These are phyloP conservation scores for Pantherophis guttatus DNA, from an alignment of 2,113 vertebrate genomes.

Conservation along the genomic window DNA sequence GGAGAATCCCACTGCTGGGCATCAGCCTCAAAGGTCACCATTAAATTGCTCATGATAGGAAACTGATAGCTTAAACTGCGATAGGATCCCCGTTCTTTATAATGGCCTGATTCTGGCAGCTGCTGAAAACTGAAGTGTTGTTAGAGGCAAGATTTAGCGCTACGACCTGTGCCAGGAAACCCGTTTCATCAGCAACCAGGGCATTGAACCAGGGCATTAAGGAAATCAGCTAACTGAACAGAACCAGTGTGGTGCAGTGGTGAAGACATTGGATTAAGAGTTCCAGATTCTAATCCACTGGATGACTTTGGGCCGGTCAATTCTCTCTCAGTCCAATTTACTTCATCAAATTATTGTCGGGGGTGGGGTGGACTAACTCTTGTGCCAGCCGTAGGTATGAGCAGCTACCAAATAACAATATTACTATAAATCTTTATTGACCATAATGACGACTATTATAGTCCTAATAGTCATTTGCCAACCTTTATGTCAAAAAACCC, in stretches of 20 bases:
- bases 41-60: neutral
- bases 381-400: neutral
- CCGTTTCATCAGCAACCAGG: neutral
- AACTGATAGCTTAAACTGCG: neutral
- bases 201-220: neutral
- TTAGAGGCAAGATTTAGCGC: neutral
- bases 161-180: no score
- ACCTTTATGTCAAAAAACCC: neutral
- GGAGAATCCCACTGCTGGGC: neutral
- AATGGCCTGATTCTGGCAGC: neutral
- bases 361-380: neutral
- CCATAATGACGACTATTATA: neutral
- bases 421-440: neutral
- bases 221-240: neutral
- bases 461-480: neutral
- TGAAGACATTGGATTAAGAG: neutral
- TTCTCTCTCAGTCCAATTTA: neutral
- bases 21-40: neutral
- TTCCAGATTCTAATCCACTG: neutral
- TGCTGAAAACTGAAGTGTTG: neutral
- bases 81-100: neutral
- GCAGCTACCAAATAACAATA: neutral
- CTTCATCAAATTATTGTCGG: neutral
- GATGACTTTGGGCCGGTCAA: neutral
- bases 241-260: neutral